Percentiles rank a stretch among this genome's conserved stretches.
These are phyloP conservation scores for Amblyjoppa fuscipennis DNA, from an alignment of 2,888 invertebrate species.

Conservation along the genomic window DNA sequence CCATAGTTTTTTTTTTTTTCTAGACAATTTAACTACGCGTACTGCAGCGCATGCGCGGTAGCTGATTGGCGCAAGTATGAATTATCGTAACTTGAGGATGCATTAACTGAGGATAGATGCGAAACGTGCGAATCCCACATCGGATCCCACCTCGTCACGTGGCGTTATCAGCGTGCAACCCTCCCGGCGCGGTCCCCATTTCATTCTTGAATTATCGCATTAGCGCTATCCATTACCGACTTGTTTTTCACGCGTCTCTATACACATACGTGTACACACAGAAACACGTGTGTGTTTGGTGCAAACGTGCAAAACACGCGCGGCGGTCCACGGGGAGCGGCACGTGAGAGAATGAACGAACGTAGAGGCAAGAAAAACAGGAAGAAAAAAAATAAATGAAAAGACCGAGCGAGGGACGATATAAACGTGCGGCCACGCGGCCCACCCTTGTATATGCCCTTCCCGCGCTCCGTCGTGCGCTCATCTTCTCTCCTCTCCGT, in stretches of 20 bases:
- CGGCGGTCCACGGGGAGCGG: slow-evolving; percentile 18
- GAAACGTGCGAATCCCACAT: neutral
- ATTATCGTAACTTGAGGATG: neutral
- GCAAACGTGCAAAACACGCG: slow-evolving; percentile 14
- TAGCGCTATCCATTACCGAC: slow-evolving; percentile 49
- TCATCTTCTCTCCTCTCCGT: slow-evolving; percentile 18
- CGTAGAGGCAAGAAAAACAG: neutral
- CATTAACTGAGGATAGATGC: neutral
- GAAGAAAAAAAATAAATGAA: slow-evolving; percentile 15
- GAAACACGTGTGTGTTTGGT: slow-evolving; percentile 2
- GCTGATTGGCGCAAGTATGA: neutral
- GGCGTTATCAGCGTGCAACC: neutral
- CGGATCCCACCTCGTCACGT: neutral
- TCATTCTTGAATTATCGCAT: slow-evolving; percentile 51
- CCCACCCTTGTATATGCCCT: slow-evolving; percentile 6
- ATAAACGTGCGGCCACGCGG: slow-evolving; percentile 64
- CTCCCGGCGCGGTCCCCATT: slow-evolving; percentile 9
- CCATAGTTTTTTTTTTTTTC: neutral
- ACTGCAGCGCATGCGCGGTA: neutral
- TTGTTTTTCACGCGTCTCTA: slow-evolving; percentile 46
- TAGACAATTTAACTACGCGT: neutral
- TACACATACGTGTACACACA: neutral
- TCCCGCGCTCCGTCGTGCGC: slow-evolving; percentile 26
- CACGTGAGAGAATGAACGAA: slow-evolving; percentile 39
- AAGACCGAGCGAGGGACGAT: slow-evolving; percentile 32